These are phyloP conservation scores for Vespertilio murinus DNA, from an alignment of 2,797 vertebrate genomes.

Conservation along the genomic window DNA sequence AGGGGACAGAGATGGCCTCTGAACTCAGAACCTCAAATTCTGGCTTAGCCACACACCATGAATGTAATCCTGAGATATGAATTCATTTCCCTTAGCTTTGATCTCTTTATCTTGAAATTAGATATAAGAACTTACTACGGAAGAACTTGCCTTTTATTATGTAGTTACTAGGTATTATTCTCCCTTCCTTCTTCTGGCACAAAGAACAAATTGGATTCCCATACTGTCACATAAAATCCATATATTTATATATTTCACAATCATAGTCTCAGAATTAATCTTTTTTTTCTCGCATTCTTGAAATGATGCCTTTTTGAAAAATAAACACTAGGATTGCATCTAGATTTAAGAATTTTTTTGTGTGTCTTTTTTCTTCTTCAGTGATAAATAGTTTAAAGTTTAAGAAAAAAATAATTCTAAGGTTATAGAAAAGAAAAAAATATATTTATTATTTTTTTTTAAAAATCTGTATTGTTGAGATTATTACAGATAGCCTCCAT, in stretches of 20 bases:
- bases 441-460: too few species aligned
- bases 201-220: background rate
- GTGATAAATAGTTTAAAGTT: background rate
- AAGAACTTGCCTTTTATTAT: background rate
- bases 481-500: too few species aligned
- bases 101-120: background rate
- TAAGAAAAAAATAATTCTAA: background rate
- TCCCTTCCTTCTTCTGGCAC: background rate
- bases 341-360: background rate
- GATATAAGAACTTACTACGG: background rate
- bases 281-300: background rate
- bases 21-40: background rate
- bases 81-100: background rate
- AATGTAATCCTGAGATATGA: background rate
- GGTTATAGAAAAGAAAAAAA: background rate
- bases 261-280: background rate
- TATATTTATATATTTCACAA: background rate
- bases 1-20: background rate
- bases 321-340: background rate
- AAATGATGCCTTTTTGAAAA: conserved; percentile 14
- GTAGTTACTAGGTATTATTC: background rate
- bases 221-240: background rate
- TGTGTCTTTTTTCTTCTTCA: background rate
- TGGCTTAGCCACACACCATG: background rate
- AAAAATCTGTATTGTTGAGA: too few species aligned